Base-by-base conservation (phyloP, 2,888 invertebrate genomes). In the Saturnia japonica region DNA sequence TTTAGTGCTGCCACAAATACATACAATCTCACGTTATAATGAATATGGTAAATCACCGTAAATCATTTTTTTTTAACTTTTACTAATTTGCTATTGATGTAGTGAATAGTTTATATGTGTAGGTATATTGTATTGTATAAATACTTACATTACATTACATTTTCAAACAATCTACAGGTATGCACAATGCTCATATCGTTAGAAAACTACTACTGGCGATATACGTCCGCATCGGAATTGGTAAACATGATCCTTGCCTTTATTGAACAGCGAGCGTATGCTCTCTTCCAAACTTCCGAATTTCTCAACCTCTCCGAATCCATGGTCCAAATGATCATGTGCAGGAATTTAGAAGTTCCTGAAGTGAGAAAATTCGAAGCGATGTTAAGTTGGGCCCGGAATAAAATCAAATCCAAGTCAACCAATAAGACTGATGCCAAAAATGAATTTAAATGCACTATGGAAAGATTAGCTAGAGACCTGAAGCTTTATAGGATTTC, bases 161-260 rank as follows among this genome's bases (percentile, higher is more conserved):
- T 34, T 42, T 68, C n/a, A n/a, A n/a, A 45, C 28, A 67, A n/a
- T 71, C 81, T 80, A 54, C 88, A 96, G 96, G 96, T 96, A n/a
- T 98, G 98, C 91, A 96, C 96, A 77, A 98, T 98, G 98, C 95
- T 98, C 71, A 97, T 97, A 88, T 97, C 97, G 64, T 92, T 98
- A 86, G 98, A 98, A 89, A 98, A 98, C 88, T 98, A 98, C 90
- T 98, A 98, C 89, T 98, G 98, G 98, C 96, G 98, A 75, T 98
- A 98, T 89, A 98, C 98, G 51, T 98, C 98, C 72, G 98, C 98
- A 67, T 97, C 98, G 42, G 98, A 98, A 89, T 94, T 98, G 82
- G 98, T 98, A 76, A 98, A 98, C 91, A 98, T 98, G 97, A 98
- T 98, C 80, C 94, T 98, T 74, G 97, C 97, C 34, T 98, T 97